These are phyloP conservation scores for Parazoanthus swiftii DNA, from an alignment of 92 coral and sea anemone species.

Conservation along the genomic window DNA sequence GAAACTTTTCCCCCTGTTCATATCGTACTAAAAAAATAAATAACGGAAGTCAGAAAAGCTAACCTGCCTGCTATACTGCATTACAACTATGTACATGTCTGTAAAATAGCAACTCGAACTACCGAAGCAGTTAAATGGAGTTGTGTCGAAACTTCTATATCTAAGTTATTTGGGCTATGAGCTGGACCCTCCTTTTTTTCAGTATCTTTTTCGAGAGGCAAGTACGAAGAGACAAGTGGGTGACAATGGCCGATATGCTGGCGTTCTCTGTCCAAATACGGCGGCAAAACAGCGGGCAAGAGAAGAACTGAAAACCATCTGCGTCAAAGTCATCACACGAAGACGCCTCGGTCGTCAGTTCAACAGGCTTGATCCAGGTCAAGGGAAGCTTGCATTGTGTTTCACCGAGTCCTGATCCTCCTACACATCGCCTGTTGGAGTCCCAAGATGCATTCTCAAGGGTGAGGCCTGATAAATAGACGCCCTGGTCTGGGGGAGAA, in stretches of 20 bases:
- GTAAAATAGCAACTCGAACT: neutral
- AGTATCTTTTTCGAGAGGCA: slow-evolving; percentile 47
- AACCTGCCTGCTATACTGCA: neutral
- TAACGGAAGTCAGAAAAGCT: no score
- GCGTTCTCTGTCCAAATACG: neutral
- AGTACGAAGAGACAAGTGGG: slow-evolving; percentile 59
- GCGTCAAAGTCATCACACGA: slow-evolving; percentile 18
- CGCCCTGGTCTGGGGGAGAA: slow-evolving; percentile 72
- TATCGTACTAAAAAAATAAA: no score
- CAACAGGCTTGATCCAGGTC: slow-evolving; percentile 57
- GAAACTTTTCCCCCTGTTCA: no score
- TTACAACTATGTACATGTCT: neutral
- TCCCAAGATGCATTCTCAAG: slow-evolving; percentile 92
- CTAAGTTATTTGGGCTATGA: neutral
- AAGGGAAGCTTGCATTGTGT: slow-evolving; percentile 61
- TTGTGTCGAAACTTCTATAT: neutral
- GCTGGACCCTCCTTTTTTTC: slow-evolving; percentile 54
- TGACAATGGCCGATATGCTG: slow-evolving; percentile 35
- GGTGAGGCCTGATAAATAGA: slow-evolving; percentile 69
- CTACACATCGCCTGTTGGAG: slow-evolving; percentile 48
- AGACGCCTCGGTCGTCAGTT: slow-evolving; percentile 35
- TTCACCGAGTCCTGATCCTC: slow-evolving; percentile 24
- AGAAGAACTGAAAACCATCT: slow-evolving; percentile 50
- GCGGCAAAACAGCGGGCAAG: slow-evolving; percentile 64
- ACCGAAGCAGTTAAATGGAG: neutral